These are phyloP conservation scores for Melanargia galathea DNA, from an alignment of 2,888 invertebrate genomes.

Conservation along the genomic window DNA sequence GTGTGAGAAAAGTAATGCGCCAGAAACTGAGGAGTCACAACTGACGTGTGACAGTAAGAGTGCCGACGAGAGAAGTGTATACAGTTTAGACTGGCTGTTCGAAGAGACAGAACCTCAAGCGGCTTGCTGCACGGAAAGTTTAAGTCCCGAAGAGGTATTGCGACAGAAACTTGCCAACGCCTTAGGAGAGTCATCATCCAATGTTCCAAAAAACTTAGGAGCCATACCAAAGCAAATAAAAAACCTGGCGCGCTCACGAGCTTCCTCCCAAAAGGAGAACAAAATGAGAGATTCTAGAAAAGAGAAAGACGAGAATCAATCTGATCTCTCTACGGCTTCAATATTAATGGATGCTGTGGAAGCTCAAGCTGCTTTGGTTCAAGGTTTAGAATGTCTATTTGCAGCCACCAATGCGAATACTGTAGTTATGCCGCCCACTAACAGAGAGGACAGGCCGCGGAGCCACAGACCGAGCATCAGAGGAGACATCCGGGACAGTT, in stretches of 20 bases:
- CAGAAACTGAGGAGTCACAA: slow-evolving; percentile 66
- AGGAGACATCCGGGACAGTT: slow-evolving; percentile 70
- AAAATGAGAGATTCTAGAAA: slow-evolving; percentile 76
- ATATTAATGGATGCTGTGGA: slow-evolving; percentile 75
- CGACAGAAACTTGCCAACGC: slow-evolving; percentile 65
- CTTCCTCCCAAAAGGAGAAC: slow-evolving; percentile 83
- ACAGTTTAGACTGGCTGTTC: slow-evolving; percentile 77
- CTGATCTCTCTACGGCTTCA: too few relatives aligned
- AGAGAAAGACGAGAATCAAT: slow-evolving; percentile 72
- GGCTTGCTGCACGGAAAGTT: slow-evolving; percentile 53
- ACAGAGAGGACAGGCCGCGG: slow-evolving; percentile 66
- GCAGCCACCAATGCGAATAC: slow-evolving; percentile 78
- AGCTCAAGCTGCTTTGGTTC: slow-evolving; percentile 82
- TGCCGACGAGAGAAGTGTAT: slow-evolving; percentile 72
- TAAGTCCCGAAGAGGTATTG: slow-evolving; percentile 56
- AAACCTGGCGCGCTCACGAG: slow-evolving; percentile 79
- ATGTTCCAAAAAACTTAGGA: slow-evolving; percentile 84
- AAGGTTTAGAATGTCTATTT: slow-evolving; percentile 77
- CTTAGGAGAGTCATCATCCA: slow-evolving; percentile 73
- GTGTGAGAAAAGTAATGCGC: slow-evolving; percentile 52
- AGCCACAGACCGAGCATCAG: slow-evolving; percentile 70
- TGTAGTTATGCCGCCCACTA: slow-evolving; percentile 73
- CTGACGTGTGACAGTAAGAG: slow-evolving; percentile 67
- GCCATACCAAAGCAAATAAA: slow-evolving; percentile 87
- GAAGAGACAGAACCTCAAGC: slow-evolving; percentile 59